Evolutionary conservation across 2,797 vertebrate genomes (phyloP).

Genomic region (Scyliorhinus canicula): DNA sequence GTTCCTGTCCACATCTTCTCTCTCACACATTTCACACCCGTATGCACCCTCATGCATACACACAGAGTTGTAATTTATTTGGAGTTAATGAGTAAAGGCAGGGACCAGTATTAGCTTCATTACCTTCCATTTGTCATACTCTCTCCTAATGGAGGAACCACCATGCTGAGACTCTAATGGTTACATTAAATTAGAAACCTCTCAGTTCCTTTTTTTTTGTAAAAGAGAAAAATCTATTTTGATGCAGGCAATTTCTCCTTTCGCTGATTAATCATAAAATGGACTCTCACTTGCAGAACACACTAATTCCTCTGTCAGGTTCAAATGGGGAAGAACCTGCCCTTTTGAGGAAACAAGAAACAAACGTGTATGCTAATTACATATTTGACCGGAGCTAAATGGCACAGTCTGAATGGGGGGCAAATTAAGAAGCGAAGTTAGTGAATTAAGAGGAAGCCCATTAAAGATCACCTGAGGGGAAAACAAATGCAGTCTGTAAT

Average conservation of each 20-base stretch:
- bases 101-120: slow-evolving; percentile 36
- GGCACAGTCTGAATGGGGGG: slow-evolving; percentile 44
- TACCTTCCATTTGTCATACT: slow-evolving; percentile 37
- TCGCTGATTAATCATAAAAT: slow-evolving; percentile 30
- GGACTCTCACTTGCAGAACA: slow-evolving; percentile 23
- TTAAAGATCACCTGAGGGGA: slow-evolving; percentile 44
- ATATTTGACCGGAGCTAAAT: slow-evolving; percentile 45
- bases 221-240: slow-evolving; percentile 34
- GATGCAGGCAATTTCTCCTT: slow-evolving; percentile 38
- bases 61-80: slow-evolving; percentile 38
- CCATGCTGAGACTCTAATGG: slow-evolving; percentile 36
- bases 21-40: not conserved
- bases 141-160: slow-evolving; percentile 34
- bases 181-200: slow-evolving; percentile 39
- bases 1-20: not conserved
- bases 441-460: slow-evolving; percentile 43
- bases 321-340: slow-evolving; percentile 8
- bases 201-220: not conserved
- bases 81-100: slow-evolving; percentile 38
- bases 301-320: slow-evolving; percentile 3
- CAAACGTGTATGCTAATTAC: slow-evolving; percentile 44
- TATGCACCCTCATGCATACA: not conserved
- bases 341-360: slow-evolving; percentile 4
- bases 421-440: slow-evolving; percentile 46
- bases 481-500: slow-evolving; percentile 28